Conservation (phyloP, 2,888 invertebrate genomes). For the Esperia sulphurella region DNA sequence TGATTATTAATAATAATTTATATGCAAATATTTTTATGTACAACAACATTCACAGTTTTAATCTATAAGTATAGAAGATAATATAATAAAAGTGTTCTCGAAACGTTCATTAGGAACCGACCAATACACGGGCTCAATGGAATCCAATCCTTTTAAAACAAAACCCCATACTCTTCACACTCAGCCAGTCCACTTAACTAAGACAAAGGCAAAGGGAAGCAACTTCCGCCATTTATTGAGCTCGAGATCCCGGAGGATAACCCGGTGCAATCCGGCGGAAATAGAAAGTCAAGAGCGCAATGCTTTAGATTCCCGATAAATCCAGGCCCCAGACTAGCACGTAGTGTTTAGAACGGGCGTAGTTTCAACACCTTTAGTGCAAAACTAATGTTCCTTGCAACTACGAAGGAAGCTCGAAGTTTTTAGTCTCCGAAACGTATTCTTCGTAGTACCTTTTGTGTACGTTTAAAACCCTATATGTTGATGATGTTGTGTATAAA, state of each 20-base stretch:
- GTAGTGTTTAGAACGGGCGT: conserved; percentile 16
- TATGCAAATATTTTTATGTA: too few relatives aligned
- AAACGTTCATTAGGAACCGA: too few relatives aligned
- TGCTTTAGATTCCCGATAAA: conserved; percentile 50
- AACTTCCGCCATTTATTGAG: conserved; percentile 60
- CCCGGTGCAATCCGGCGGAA: conserved; percentile 51
- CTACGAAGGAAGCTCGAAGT: neutral
- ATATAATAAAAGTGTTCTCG: too few relatives aligned
- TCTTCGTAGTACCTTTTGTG: too few relatives aligned
- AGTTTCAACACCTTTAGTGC: conserved; percentile 15
- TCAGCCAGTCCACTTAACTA: conserved; percentile 30
- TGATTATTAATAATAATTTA: too few relatives aligned
- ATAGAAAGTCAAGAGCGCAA: conserved; percentile 67
- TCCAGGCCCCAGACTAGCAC: conserved; percentile 20
- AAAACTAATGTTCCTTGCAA: conserved; percentile 12
- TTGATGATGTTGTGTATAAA: too few relatives aligned
- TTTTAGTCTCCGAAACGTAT: neutral
- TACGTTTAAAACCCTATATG: too few relatives aligned
- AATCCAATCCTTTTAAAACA: neutral
- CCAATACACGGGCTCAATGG: too few relatives aligned
- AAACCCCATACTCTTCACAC: neutral
- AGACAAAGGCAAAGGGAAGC: conserved; percentile 52
- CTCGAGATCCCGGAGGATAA: conserved; percentile 52
- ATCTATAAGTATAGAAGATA: too few relatives aligned
- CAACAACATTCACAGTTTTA: too few relatives aligned